Evolutionary conservation across 1,140 invertebrate genomes (phyloP).

Genomic region (Camponotus floridanus): DNA sequence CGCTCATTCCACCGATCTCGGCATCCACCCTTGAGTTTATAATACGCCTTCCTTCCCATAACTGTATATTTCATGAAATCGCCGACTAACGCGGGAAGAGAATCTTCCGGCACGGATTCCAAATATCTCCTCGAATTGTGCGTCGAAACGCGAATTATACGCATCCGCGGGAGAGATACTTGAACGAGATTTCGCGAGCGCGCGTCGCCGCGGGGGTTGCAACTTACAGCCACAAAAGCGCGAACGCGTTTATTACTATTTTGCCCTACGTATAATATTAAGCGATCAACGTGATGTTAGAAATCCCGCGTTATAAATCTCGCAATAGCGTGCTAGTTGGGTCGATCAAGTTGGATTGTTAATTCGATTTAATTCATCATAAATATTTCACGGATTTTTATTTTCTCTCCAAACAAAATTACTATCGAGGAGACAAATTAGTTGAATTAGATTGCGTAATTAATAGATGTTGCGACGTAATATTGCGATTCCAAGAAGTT

Average conservation of each 20-base stretch:
- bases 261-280: slow-evolving; percentile 34
- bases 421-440: background rate
- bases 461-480: slow-evolving; percentile 3
- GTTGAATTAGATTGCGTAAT: slow-evolving; percentile 22
- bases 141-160: slow-evolving; percentile 75
- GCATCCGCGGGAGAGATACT: slow-evolving; percentile 59
- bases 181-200: slow-evolving; percentile 61
- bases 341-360: slow-evolving; percentile 8
- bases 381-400: too few species aligned
- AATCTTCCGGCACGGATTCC: slow-evolving; percentile 71
- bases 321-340: background rate
- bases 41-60: slow-evolving; percentile 76
- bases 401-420: background rate
- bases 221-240: slow-evolving; percentile 37
- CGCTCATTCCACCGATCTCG: slow-evolving; percentile 66
- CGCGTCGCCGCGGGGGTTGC: slow-evolving; percentile 60
- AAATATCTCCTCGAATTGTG: slow-evolving; percentile 72
- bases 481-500: too few species aligned
- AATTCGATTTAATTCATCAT: slow-evolving; percentile 14
- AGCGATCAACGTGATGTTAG: slow-evolving; percentile 11
- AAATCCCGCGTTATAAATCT: slow-evolving; percentile 25
- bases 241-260: slow-evolving; percentile 37
- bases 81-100: slow-evolving; percentile 68
- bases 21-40: slow-evolving; percentile 75
- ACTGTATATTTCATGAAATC: slow-evolving; percentile 81